A percentile compares a stretch with the other conserved stretches of the same genome.
Evolutionary conservation across 2,113 vertebrate genomes (phyloP).

Genomic region (Indicator indicator): DNA sequence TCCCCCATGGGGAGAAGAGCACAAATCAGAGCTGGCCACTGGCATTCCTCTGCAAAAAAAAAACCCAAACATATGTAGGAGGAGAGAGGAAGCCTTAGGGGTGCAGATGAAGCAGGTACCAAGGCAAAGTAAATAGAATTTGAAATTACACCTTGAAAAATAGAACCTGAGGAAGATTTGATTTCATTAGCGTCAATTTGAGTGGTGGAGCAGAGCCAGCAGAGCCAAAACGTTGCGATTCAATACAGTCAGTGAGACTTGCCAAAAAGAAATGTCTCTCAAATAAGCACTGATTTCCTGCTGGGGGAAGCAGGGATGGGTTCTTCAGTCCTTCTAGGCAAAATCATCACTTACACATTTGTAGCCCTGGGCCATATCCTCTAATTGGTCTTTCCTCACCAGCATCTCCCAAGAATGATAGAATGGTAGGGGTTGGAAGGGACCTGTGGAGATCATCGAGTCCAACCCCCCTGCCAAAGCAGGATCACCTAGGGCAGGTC

Average conservation of each 20-base stretch:
- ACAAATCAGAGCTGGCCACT: background rate
- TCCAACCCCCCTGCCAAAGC: too few relatives aligned
- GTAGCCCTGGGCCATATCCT: background rate
- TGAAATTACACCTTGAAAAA: constrained; percentile 8
- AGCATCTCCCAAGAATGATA: background rate
- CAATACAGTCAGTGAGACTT: background rate
- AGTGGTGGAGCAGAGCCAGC: background rate
- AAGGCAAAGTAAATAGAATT: background rate
- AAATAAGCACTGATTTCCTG: background rate
- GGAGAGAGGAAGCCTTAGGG: background rate
- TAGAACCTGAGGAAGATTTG: background rate
- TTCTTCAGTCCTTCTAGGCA: background rate
- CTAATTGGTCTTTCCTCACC: background rate
- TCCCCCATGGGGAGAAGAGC: background rate
- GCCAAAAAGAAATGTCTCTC: background rate
- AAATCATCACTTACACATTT: background rate
- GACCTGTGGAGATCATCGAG: too few relatives aligned
- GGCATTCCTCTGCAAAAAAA: background rate
- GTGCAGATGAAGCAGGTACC: background rate
- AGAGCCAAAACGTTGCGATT: accelerated
- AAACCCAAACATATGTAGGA: too few relatives aligned
- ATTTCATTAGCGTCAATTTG: background rate
- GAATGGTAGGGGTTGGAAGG: too few relatives aligned
- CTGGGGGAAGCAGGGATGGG: background rate
- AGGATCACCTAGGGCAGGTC: too few relatives aligned